Conservation (phyloP, 2,797 vertebrate species). For the Brachyalestes nurse region DNA sequence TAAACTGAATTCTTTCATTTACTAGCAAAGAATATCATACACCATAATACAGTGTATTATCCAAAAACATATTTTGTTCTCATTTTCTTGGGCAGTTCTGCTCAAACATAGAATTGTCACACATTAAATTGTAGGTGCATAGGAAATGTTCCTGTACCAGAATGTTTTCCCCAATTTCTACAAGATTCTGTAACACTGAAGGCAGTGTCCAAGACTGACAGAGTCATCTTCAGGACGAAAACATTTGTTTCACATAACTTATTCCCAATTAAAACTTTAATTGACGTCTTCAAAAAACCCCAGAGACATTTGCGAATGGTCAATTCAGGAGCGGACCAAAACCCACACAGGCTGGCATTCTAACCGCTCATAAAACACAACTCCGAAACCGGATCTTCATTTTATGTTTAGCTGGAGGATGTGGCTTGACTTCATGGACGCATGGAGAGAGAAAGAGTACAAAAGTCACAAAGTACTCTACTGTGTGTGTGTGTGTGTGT, state of each 20-base stretch:
- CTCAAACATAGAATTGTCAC: no score
- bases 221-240: constrained; percentile 47
- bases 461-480: constrained; percentile 40
- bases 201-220: constrained; percentile 43
- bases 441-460: constrained; percentile 49
- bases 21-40: not conserved
- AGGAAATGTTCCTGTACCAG: not conserved
- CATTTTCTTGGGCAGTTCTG: no score
- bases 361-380: constrained; percentile 76
- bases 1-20: not conserved
- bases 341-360: constrained; percentile 73
- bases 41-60: no score
- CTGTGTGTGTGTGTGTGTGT: not conserved
- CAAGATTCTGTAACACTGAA: constrained; percentile 10
- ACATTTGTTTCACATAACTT: constrained; percentile 70
- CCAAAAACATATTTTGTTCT: no score
- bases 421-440: constrained; percentile 71
- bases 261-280: constrained; percentile 76
- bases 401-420: constrained; percentile 76
- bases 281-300: constrained; percentile 73
- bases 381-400: constrained; percentile 76
- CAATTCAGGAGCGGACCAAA: constrained; percentile 59
- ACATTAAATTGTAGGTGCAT: no score
- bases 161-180: not conserved
- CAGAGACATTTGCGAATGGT: constrained; percentile 67